phyloP scores from a whole-genome alignment of 2,888 invertebrate genomes.

The Baronia brevicornis region DNA sequence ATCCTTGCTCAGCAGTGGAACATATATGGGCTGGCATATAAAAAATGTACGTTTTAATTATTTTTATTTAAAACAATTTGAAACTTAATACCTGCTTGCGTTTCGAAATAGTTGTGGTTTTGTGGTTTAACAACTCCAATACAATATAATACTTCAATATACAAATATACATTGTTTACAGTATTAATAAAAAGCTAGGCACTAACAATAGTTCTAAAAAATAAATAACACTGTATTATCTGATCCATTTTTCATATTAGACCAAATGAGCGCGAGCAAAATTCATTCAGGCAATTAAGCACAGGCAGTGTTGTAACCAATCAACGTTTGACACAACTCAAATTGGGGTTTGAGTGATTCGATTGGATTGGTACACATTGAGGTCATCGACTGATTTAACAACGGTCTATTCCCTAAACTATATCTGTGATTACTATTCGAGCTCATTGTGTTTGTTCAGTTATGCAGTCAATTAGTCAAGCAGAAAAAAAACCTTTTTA shows the following conservation, averaged over 20 bases:
- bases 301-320: slow-evolving; percentile 66
- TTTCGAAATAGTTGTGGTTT: too few relatives aligned
- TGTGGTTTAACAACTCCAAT: too few relatives aligned
- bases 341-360: slow-evolving; percentile 63
- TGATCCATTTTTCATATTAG: slow-evolving; percentile 23
- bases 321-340: slow-evolving; percentile 70
- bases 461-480: slow-evolving; percentile 23
- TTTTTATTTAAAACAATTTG: too few relatives aligned
- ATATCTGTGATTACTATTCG: slow-evolving; percentile 28
- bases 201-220: too few relatives aligned
- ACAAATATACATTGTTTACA: too few relatives aligned
- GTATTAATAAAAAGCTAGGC: too few relatives aligned
- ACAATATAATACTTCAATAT: too few relatives aligned
- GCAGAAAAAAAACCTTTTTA: too few relatives aligned
- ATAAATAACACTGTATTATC: neutral
- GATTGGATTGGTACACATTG: slow-evolving; percentile 67
- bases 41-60: too few relatives aligned
- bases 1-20: too few relatives aligned
- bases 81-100: slow-evolving; percentile 7
- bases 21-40: too few relatives aligned
- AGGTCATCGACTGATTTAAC: slow-evolving; percentile 67
- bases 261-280: slow-evolving; percentile 49
- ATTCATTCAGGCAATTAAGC: slow-evolving; percentile 68
- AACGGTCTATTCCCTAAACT: slow-evolving; percentile 28
- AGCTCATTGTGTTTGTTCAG: slow-evolving; percentile 41